phyloP scores from a whole-genome alignment of 2,113 vertebrate species.

The Sceloporus tristichus region DNA sequence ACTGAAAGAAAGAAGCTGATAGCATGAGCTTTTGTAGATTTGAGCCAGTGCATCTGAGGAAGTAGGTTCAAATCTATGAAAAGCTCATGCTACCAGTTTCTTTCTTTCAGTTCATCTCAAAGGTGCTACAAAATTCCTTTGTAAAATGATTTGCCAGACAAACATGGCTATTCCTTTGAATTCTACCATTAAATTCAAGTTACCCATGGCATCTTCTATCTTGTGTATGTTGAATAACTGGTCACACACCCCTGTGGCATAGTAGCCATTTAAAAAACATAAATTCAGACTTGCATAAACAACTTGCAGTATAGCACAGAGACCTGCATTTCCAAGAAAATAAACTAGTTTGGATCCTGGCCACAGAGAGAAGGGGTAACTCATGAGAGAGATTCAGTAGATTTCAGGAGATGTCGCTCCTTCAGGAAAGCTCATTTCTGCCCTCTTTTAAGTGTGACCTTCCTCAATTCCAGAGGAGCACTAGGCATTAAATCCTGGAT shows the following conservation, averaged over 20 bases:
- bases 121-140: too few species aligned
- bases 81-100: too few species aligned
- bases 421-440: not conserved
- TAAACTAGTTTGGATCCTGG: not conserved
- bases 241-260: not conserved
- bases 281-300: not conserved
- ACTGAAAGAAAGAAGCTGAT: too few species aligned
- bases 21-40: too few species aligned
- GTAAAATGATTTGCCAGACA: too few species aligned
- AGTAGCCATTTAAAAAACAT: not conserved
- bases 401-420: not conserved
- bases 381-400: not conserved
- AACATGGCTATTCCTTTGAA: too few species aligned
- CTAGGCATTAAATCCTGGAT: not conserved
- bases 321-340: not conserved
- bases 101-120: too few species aligned
- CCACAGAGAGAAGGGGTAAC: not conserved
- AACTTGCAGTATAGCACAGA: not conserved
- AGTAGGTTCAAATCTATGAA: too few species aligned
- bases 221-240: not conserved
- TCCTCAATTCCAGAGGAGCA: slow-evolving; percentile 14
- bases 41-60: too few species aligned
- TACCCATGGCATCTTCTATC: too few species aligned
- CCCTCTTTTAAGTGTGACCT: not conserved
- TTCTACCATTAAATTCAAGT: not conserved